phyloP scores from a whole-genome alignment of 2,888 invertebrate species.

The Sicus ferrugineus region DNA sequence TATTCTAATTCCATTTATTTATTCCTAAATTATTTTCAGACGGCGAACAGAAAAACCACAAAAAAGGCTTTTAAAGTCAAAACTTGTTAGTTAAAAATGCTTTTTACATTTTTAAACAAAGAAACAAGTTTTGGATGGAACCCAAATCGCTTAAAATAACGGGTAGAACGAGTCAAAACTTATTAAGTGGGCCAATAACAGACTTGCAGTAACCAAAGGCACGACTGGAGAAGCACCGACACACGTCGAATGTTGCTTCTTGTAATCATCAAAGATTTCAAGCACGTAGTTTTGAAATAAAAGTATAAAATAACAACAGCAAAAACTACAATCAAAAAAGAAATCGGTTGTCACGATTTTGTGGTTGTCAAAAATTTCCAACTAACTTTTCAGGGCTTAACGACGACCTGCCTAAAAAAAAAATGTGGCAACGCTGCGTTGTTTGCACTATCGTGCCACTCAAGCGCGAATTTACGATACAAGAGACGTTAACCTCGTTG shows the following conservation, averaged over 20 bases:
- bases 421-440: constrained; percentile 16
- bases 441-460: neutral
- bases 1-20: too few relatives aligned
- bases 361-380: neutral
- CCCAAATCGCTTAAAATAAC: neutral
- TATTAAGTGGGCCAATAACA: constrained; percentile 8
- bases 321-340: neutral
- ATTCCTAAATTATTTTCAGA: too few relatives aligned
- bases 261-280: constrained; percentile 20
- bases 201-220: neutral
- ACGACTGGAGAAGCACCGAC: neutral
- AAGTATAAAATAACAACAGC: neutral
- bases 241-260: neutral
- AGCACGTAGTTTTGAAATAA: constrained; percentile 19
- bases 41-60: neutral
- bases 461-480: neutral
- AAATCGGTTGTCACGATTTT: constrained; percentile 12
- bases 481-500: neutral
- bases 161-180: neutral
- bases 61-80: too few relatives aligned
- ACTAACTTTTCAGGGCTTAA: neutral
- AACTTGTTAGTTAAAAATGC: too few relatives aligned
- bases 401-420: neutral
- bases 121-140: too few relatives aligned
- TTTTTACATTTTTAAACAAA: too few relatives aligned